Conservation (phyloP, 2,888 invertebrate genomes). For the Pristionchus arcanus region DNA sequence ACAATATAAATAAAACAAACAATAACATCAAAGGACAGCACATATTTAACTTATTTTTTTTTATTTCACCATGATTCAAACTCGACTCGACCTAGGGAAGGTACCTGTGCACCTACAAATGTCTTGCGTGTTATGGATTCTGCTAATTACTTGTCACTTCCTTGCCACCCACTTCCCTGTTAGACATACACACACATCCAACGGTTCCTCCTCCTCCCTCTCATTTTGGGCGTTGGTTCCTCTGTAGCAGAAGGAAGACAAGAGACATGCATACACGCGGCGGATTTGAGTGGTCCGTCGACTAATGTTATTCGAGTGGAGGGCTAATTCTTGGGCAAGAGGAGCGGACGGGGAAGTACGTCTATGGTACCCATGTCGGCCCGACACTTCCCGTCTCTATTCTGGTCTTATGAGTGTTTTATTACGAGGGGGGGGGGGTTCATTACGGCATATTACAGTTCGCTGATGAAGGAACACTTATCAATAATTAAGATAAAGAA, state of each 20-base stretch:
- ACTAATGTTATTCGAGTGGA: conserved; percentile 44
- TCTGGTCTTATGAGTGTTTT: too few relatives aligned
- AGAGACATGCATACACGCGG: conserved; percentile 4
- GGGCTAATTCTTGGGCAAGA: not conserved
- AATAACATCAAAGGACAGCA: too few relatives aligned
- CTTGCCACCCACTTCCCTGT: conserved; percentile 35
- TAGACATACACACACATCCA: not conserved
- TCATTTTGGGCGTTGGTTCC: conserved; percentile 23
- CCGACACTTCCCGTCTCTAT: too few relatives aligned
- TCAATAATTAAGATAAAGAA: too few relatives aligned
- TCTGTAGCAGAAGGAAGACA: not conserved
- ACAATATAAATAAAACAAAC: too few relatives aligned
- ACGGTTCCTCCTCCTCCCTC: not conserved
- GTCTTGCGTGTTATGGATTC: too few relatives aligned
- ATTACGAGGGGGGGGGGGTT: too few relatives aligned
- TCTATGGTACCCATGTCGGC: not conserved
- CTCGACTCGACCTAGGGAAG: not conserved
- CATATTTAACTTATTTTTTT: too few relatives aligned
- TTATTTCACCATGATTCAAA: too few relatives aligned
- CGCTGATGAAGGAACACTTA: too few relatives aligned
- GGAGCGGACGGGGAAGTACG: conserved; percentile 14
- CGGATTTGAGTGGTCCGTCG: conserved; percentile 47
- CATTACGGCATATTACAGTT: too few relatives aligned
- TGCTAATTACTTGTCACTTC: not conserved
- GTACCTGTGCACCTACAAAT: too few relatives aligned